Evolutionary conservation across 2,797 vertebrate genomes (phyloP), one percentile per base, ranked within the genome.

Genomic region (Anas capensis): DNA sequence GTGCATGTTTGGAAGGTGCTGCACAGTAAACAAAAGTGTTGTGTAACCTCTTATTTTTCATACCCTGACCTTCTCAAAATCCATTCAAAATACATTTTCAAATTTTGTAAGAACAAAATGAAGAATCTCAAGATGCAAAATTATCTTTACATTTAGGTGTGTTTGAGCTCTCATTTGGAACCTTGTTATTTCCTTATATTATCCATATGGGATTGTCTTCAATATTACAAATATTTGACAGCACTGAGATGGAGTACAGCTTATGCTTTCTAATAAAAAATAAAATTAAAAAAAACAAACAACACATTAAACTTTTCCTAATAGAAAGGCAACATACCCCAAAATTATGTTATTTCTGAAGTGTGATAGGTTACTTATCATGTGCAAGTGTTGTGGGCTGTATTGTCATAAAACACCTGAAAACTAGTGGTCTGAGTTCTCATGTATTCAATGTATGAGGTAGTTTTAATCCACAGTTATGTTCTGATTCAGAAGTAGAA

Each of bases 31-130:
- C 80, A 96, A 85, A 93, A 66, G 76, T 38, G 48, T 38, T 60
- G 44, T 90, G 34, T 94, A 91, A 88, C 65, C 21, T 92, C 93
- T 64, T 83, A 42, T 86, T 95, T 96, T 92, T 95, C 48, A 58
- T 90, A 84, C 68, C 82, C 57, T 95, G 85, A 88, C 90, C 92
- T 94, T 71, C 56, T 88, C 70, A 94, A 97, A 97, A 90, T 81
- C 29, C 56, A 85, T 20, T 69, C 68, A 84, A 92, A 92, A 21
- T 51, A 84, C 60, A 71, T 95, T 92, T 90, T 96, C 48, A 96
- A 94, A 96, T 85, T 80, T 89, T 94, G 64, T 16, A 92, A 91
- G 86, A 93, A 83, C 20, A 95, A 97, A 96, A 89, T 66, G 44
- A 86, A 14, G 10, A 95, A 56, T 90, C 75, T 95, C 69, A 85